Base-by-base conservation (phyloP, 2,888 invertebrate genomes). In the Camptogramma bilineatum region DNA sequence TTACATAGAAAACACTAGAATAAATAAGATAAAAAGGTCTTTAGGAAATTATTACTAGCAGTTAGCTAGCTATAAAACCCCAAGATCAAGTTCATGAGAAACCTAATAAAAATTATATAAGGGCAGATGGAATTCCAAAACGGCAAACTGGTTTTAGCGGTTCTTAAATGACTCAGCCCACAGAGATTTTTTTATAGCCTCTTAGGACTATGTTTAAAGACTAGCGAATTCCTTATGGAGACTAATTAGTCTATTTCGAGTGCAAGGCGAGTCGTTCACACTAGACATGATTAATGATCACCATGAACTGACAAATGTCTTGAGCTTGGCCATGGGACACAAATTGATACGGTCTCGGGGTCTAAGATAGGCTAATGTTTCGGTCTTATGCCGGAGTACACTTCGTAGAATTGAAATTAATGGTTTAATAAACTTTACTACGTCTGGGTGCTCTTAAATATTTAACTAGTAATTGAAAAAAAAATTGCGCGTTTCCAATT, bases 221-320 rank as follows among this genome's bases (percentile, higher is more conserved):
- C 66, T 62, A 44, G 69, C 46, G 48, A 63, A 59, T 57, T 54
- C 67, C 60, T 61, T 64, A 54, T 52, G 17, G 28, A 56, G 59
- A 61, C 50, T 52, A 54, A 64, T 66, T 59, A 63, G 61, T 63
- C 58, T 62, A 61, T 66, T 68, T 62, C 44, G 57, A 66, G 66
- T 65, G 66, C 60, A 65, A 61, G 63, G 65, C 53, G 28, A 66
- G 58, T 64, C 68, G 64, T 66, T 68, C 69, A 68, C 68, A 64
- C 53, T 48, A 46, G 34, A 50, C 55, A 63, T 66, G 68, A 71
- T 66, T 69, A 52, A 68, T 66, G 64, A 57, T 47, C 46, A 24
- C 61, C 21, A 55, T 48, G 56, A 21, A 60, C 46, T 68, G 57
- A 66, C 47, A 57, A 58, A 67, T 62, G 59, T 61, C 47, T 54